phyloP scores from a whole-genome alignment of 2,888 invertebrate genomes.

The Erebia ligea region DNA sequence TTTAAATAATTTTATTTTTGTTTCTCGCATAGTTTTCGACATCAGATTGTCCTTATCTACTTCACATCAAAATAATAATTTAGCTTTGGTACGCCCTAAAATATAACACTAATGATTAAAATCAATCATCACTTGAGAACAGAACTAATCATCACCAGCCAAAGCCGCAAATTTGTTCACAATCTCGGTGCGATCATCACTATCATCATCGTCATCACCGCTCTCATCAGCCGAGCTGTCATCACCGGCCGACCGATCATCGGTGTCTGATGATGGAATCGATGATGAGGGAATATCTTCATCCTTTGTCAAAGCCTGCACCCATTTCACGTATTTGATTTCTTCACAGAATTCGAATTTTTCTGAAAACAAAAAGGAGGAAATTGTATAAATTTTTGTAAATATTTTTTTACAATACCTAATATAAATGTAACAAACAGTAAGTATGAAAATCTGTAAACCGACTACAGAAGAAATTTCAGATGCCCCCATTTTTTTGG shows the following conservation, averaged over 20 bases:
- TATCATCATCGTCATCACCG: conserved; percentile 43
- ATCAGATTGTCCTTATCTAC: too few species aligned
- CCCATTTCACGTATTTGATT: conserved; percentile 85
- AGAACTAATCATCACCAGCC: conserved; percentile 38
- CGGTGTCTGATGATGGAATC: conserved; percentile 27
- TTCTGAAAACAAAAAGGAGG: conserved; percentile 64
- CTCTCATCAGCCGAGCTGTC: conserved; percentile 36
- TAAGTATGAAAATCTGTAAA: too few species aligned
- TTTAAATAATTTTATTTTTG: too few species aligned
- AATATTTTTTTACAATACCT: not conserved
- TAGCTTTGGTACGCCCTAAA: not conserved
- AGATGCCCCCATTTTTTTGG: too few species aligned
- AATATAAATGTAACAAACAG: too few species aligned
- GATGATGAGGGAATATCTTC: conserved; percentile 36
- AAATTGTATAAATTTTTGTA: not conserved
- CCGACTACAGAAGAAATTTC: too few species aligned
- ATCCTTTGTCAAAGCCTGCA: conserved; percentile 82
- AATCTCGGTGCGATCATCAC: conserved; percentile 47
- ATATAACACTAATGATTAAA: too few species aligned
- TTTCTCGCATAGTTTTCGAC: too few species aligned
- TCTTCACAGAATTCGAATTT: conserved; percentile 85
- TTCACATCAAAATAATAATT: too few species aligned
- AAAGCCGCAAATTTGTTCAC: conserved; percentile 78
- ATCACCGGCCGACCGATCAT: conserved; percentile 30
- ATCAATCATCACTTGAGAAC: not conserved